A percentile compares a stretch with the other conserved stretches of the same genome.
Evolutionary conservation across 2,888 invertebrate genomes (phyloP).

Genomic region (Notocelia uddmanniana): DNA sequence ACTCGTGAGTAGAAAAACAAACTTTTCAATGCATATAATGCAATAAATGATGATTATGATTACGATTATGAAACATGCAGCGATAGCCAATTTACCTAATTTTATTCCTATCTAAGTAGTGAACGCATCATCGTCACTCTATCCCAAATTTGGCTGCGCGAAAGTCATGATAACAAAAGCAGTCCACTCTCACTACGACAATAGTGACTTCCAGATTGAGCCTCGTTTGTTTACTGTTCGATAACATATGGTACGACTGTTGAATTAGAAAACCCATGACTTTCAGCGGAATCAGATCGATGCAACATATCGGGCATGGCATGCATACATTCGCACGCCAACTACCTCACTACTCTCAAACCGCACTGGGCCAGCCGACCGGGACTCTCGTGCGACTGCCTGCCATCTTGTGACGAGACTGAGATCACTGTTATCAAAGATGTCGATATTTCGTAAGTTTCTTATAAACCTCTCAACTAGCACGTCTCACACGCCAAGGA

Average conservation of each 20-base stretch:
- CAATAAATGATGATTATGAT: too few relatives aligned
- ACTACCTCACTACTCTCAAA: slow-evolving; percentile 87
- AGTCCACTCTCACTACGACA: neutral
- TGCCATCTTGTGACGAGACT: slow-evolving; percentile 90
- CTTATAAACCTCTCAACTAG: neutral
- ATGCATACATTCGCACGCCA: slow-evolving; percentile 87
- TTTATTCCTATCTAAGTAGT: too few relatives aligned
- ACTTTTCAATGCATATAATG: too few relatives aligned
- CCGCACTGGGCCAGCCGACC: slow-evolving; percentile 87
- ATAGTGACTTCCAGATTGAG: neutral
- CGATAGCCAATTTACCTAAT: too few relatives aligned
- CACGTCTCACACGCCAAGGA: too few relatives aligned
- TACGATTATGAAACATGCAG: too few relatives aligned
- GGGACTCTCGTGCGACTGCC: slow-evolving; percentile 88
- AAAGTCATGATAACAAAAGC: too few relatives aligned
- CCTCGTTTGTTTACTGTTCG: neutral
- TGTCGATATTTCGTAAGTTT: slow-evolving; percentile 67
- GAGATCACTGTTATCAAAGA: slow-evolving; percentile 88
- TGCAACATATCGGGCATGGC: slow-evolving; percentile 89
- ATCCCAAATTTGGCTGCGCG: too few relatives aligned
- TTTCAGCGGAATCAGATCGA: slow-evolving; percentile 76
- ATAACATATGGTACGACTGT: neutral
- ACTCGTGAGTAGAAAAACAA: slow-evolving; percentile 73
- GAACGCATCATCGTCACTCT: too few relatives aligned
- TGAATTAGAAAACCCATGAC: slow-evolving; percentile 35